Conservation (phyloP, 2,888 invertebrate genomes). For the Eupithecia subfuscata region DNA sequence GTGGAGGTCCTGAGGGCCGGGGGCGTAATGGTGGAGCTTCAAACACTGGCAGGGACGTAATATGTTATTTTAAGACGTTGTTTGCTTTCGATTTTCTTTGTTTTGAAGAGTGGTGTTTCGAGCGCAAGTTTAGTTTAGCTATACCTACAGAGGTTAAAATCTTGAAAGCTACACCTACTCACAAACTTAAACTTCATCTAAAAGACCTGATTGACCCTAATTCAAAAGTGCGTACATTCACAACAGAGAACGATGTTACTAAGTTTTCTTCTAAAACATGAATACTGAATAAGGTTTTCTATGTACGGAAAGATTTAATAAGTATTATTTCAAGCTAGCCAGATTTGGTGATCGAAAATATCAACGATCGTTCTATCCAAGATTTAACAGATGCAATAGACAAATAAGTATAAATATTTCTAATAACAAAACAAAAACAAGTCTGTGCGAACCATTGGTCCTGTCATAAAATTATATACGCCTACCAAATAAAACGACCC, state of each 20-base stretch:
- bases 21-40: constrained; percentile 61
- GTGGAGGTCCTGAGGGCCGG: constrained; percentile 50
- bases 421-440: constrained; percentile 65
- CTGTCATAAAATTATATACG: constrained; percentile 83
- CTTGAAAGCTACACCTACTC: neutral
- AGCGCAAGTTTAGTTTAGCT: neutral
- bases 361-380: neutral
- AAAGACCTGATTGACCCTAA: neutral
- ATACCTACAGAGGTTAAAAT: neutral
- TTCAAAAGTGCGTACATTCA: neutral
- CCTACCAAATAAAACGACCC: constrained; percentile 80
- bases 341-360: neutral
- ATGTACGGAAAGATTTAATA: neutral
- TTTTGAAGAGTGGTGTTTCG: constrained; percentile 11
- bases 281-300: neutral
- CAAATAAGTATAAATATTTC: constrained; percentile 45
- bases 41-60: constrained; percentile 74
- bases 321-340: neutral
- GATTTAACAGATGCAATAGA: constrained; percentile 19
- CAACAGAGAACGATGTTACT: neutral
- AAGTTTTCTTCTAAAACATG: neutral
- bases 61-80: constrained; percentile 75
- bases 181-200: neutral
- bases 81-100: constrained; percentile 69
- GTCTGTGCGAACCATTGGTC: constrained; percentile 80